phyloP scores from a whole-genome alignment of 2,888 invertebrate species.

The Nemotelus pantherinus region DNA sequence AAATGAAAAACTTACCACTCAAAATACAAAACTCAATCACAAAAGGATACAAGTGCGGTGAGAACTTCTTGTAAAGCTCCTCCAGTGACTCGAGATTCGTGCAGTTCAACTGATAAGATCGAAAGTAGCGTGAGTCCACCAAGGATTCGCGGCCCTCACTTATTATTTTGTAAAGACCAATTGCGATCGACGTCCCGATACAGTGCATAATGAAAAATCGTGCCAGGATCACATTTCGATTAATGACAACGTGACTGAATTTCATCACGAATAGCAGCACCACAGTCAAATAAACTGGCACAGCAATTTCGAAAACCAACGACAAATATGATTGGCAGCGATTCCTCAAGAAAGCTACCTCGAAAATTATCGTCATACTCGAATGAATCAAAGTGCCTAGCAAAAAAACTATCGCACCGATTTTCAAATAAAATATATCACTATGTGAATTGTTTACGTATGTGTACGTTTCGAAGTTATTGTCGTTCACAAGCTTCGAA shows the following conservation, averaged over 20 bases:
- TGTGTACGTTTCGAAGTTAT: constrained; percentile 64
- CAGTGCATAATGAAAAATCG: constrained; percentile 83
- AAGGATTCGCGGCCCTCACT: constrained; percentile 73
- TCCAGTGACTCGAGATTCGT: constrained; percentile 65
- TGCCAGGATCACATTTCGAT: constrained; percentile 67
- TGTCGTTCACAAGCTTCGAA: constrained; percentile 64
- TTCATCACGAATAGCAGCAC: constrained; percentile 84
- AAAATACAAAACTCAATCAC: constrained; percentile 83
- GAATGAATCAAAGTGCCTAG: constrained; percentile 82
- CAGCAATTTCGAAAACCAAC: constrained; percentile 73
- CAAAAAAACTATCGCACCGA: constrained; percentile 80
- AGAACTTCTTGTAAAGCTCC: constrained; percentile 70
- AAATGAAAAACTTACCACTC: constrained; percentile 66
- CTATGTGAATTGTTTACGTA: constrained; percentile 75
- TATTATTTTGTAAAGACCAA: constrained; percentile 82
- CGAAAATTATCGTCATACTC: constrained; percentile 74
- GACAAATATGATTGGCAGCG: constrained; percentile 72
- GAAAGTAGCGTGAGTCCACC: not conserved
- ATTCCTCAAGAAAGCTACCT: constrained; percentile 70
- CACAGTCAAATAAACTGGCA: constrained; percentile 78
- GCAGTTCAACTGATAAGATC: constrained; percentile 61
- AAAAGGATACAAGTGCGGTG: constrained; percentile 83
- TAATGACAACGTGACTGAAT: constrained; percentile 78
- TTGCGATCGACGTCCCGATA: constrained; percentile 80
- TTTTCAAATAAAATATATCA: constrained; percentile 78